phyloP scores from a whole-genome alignment of 2,113 vertebrate species.

The Phylloscopus trochiloides region DNA sequence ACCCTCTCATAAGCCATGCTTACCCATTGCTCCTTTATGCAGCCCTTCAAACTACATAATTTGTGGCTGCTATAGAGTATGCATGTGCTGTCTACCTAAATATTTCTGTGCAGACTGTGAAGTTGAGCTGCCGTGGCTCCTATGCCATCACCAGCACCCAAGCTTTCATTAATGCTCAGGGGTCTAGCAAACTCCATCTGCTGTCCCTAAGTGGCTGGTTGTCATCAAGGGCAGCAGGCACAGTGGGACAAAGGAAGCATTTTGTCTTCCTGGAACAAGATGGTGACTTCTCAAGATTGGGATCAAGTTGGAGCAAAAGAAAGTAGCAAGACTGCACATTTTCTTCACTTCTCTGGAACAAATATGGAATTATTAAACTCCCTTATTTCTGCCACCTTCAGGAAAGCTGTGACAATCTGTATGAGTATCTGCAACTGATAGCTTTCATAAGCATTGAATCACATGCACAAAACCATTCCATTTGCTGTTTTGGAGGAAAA shows the following conservation, averaged over 20 bases:
- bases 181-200: background rate
- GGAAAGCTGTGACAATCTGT: background rate
- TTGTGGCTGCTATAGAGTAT: background rate
- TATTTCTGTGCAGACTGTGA: background rate
- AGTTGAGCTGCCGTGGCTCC: background rate
- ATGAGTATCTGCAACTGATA: background rate
- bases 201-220: background rate
- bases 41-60: background rate
- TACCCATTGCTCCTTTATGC: background rate
- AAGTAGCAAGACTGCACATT: background rate
- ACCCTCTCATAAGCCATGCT: background rate
- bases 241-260: background rate
- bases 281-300: background rate
- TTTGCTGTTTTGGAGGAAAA: background rate
- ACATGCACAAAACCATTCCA: background rate
- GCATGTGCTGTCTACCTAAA: background rate
- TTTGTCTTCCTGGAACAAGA: background rate
- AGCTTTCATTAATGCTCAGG: background rate
- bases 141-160: background rate
- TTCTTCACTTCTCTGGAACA: background rate
- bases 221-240: background rate
- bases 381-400: background rate
- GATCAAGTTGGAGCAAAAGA: background rate
- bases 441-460: background rate
- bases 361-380: background rate